These are phyloP conservation scores for Agrilus planipennis DNA, from an alignment of 1,140 invertebrate genomes.

Conservation along the genomic window DNA sequence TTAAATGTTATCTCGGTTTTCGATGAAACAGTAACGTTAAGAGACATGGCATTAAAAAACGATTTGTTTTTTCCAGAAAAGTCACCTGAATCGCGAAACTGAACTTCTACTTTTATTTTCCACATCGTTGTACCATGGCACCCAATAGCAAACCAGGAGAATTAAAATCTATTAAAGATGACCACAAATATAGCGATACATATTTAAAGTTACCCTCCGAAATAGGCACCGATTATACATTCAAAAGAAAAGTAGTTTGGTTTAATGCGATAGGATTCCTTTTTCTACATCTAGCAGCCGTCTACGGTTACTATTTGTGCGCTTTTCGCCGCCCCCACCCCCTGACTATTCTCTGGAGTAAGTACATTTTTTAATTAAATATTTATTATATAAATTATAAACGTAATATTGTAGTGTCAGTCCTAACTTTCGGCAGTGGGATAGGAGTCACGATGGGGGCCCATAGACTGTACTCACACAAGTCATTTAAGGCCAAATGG, in stretches of 20 bases:
- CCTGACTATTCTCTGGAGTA: constrained; percentile 9
- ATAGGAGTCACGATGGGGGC: constrained; percentile 41
- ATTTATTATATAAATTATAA: neutral
- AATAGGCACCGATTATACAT: constrained; percentile 38
- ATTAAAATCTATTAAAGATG: neutral
- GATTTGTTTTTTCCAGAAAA: too few species aligned
- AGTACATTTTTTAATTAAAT: constrained; percentile 9
- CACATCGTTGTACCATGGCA: too few species aligned
- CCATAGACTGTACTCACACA: constrained; percentile 42
- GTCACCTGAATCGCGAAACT: too few species aligned
- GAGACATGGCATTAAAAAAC: too few species aligned
- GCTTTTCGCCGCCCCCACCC: constrained; percentile 4
- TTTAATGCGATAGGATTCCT: constrained; percentile 39
- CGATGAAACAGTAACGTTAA: too few species aligned
- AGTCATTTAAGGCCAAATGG: constrained; percentile 39
- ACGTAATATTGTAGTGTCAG: constrained; percentile 23
- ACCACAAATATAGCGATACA: neutral
- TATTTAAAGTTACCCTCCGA: constrained; percentile 14
- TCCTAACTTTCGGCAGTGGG: constrained; percentile 22
- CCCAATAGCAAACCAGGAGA: neutral
- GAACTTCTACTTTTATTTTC: too few species aligned
- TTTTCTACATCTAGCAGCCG: constrained; percentile 33
- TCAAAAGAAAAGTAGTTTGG: constrained; percentile 41
- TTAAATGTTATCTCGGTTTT: too few species aligned
- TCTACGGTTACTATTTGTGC: constrained; percentile 32